Evolutionary conservation across 2,888 invertebrate species (phyloP).

Genomic region (Athalia cordata): DNA sequence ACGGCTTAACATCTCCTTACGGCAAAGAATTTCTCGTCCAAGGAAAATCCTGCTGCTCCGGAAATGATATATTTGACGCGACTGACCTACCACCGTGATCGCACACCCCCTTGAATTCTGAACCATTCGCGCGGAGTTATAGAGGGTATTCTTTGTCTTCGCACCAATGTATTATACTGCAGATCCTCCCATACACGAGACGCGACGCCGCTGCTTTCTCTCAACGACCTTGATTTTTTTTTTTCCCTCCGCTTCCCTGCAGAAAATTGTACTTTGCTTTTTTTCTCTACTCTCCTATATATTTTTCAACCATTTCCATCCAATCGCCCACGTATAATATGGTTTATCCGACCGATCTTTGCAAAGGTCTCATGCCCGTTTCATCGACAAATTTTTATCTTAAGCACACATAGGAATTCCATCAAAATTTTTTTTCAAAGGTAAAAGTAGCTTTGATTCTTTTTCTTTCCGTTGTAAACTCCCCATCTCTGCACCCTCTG

Average conservation of each 20-base stretch:
- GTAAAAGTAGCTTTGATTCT: background rate
- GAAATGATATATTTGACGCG: slow-evolving; percentile 57
- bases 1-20: slow-evolving; percentile 43
- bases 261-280: slow-evolving; percentile 27
- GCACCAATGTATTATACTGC: slow-evolving; percentile 23
- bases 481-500: background rate
- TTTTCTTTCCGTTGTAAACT: background rate
- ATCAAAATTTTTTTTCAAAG: background rate
- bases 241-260: slow-evolving; percentile 14
- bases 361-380: background rate
- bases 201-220: background rate
- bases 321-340: slow-evolving; percentile 6
- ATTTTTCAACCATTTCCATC: background rate
- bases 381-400: background rate
- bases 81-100: slow-evolving; percentile 50
- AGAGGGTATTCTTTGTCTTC: slow-evolving; percentile 26
- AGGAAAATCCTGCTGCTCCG: slow-evolving; percentile 49
- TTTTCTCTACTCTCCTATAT: background rate
- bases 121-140: slow-evolving; percentile 15
- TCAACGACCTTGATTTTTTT: slow-evolving; percentile 6
- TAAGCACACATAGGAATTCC: too few species aligned
- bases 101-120: slow-evolving; percentile 29
- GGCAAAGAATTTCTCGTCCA: slow-evolving; percentile 52
- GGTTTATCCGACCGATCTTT: background rate
- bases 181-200: background rate